Base-by-base conservation (phyloP, 1,140 invertebrate species). In the Pygmarrhopalites habei region DNA sequence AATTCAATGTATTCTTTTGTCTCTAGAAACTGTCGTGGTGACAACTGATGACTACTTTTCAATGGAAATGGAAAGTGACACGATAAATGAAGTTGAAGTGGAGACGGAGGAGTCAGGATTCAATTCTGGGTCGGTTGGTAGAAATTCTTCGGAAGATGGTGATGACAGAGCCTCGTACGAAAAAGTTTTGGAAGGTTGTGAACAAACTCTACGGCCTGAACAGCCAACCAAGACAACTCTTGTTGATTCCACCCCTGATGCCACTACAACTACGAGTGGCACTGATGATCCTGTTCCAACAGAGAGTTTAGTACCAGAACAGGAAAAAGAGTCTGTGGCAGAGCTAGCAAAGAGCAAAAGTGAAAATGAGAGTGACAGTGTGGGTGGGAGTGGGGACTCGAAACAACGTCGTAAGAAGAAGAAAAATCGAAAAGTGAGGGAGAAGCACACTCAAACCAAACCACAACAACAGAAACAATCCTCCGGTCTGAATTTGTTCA, bases 401-500 rank as follows among this genome's bases (percentile, higher is more conserved):
- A 47, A n/a, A 5, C 7, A 19, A n/a, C 44, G n/a, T 5, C 4
- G 7, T 5, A 47, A n/a, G 23, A 47, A 47, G 19, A 56, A 56
- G 26, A 56, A 56, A 28, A 30, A 56, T 12, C 29, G 25, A 2
- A 56, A 56, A 39, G 26, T 56, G 29, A 21, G 35, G 4, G 53
- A 56, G 30, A 56, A 56, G 30, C 29, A 56, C 10, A 56, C 53
- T 12, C 53, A 56, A 56, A 28, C 28, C 5, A 56, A 56, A 29
- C 49, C 49, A 7, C 44, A 41, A n/a, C n/a, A n/a, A n/a, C n/a
- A n/a, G n/a, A n/a, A n/a, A n/a, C n/a, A n/a, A n/a, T n/a, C n/a
- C n/a, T n/a, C n/a, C n/a, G n/a, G n/a, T n/a, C n/a, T n/a, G n/a
- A 19, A 49, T 21, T 7, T 49, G 14, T 7, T 10, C 10, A 39